Percentiles rank a stretch among this genome's conserved stretches.
These are phyloP conservation scores for Antrozous pallidus DNA, from an alignment of 2,797 vertebrate genomes.

Conservation along the genomic window DNA sequence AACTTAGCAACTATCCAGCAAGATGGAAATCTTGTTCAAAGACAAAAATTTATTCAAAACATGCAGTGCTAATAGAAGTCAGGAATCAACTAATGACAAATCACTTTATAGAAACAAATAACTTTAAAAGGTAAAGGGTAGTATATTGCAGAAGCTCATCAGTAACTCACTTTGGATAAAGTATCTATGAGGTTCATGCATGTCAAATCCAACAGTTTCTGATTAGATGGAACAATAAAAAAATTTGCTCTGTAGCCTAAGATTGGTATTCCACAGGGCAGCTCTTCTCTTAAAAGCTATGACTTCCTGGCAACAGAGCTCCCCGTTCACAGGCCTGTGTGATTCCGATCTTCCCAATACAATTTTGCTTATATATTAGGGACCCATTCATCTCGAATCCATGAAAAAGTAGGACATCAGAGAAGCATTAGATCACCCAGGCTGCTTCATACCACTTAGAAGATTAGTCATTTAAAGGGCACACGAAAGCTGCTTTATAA, in stretches of 20 bases:
- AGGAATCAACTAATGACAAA: not conserved
- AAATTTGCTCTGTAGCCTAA: not conserved
- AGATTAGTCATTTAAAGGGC: constrained; percentile 36
- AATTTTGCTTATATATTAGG: constrained; percentile 37
- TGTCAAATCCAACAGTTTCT: not conserved
- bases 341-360: constrained; percentile 19
- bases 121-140: not conserved
- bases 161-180: constrained; percentile 29
- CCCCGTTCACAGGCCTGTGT: not conserved
- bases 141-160: constrained; percentile 50
- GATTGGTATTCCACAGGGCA: not conserved
- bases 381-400: not conserved
- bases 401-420: constrained; percentile 28
- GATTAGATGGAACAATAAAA: not conserved
- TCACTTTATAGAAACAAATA: not conserved
- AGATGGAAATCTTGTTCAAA: constrained; percentile 35
- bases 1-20: constrained; percentile 25
- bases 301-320: not conserved
- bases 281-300: constrained; percentile 6
- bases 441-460: constrained; percentile 50
- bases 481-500: not conserved
- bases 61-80: not conserved
- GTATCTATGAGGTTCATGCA: not conserved
- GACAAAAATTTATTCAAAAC: constrained; percentile 51
- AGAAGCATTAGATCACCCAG: not conserved